phyloP scores from a whole-genome alignment of 2,888 invertebrate genomes.

The Trichacis sp. region DNA sequence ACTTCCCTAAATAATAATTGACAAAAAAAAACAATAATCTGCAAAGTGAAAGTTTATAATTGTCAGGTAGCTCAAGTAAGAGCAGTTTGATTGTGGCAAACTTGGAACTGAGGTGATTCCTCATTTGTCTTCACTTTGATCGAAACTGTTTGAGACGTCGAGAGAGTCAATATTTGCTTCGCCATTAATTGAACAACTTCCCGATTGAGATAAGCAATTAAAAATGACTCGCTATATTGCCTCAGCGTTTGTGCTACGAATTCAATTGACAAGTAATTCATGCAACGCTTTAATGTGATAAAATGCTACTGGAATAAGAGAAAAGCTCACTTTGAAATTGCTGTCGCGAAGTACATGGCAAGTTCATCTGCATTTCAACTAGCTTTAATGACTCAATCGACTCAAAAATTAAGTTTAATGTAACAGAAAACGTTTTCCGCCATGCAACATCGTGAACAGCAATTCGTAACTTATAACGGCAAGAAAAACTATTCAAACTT shows the following conservation, averaged over 20 bases:
- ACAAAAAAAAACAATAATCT: too few species aligned
- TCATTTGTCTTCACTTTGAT: conserved; percentile 4
- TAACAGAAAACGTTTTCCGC: too few species aligned
- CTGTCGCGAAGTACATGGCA: background rate
- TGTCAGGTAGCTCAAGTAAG: too few species aligned
- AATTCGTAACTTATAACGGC: too few species aligned
- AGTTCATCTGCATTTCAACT: background rate
- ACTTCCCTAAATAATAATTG: too few species aligned
- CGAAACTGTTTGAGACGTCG: conserved; percentile 1
- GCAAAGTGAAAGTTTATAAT: too few species aligned
- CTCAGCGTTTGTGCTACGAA: background rate
- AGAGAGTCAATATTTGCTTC: background rate
- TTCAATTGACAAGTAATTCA: background rate
- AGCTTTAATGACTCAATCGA: background rate
- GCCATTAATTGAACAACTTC: background rate
- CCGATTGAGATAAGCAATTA: background rate
- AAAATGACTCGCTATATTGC: background rate
- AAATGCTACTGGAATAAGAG: background rate
- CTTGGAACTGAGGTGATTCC: background rate
- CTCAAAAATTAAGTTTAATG: too few species aligned
- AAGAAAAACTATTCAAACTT: too few species aligned
- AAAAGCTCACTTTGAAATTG: background rate
- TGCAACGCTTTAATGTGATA: background rate
- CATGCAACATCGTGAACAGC: too few species aligned
- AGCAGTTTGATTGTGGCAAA: too few species aligned